Evolutionary conservation across 1,140 invertebrate species (phyloP).

Genomic region (Dysdera silvatica): DNA sequence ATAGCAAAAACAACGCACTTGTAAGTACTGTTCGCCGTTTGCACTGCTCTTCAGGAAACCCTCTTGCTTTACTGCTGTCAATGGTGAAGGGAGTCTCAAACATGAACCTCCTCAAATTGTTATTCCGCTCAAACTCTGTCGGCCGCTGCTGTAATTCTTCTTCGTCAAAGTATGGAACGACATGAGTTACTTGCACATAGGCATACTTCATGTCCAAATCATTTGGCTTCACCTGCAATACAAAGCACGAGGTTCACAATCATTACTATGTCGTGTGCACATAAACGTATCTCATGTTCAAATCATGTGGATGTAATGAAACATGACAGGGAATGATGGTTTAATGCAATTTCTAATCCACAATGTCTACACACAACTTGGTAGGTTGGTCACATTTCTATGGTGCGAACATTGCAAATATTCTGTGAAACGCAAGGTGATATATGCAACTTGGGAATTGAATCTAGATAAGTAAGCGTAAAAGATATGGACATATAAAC

Average conservation of each 20-base stretch:
- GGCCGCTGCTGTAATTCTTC: conserved; percentile 51
- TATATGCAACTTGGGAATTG: too few relatives aligned
- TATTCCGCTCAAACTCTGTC: conserved; percentile 77
- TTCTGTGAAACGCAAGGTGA: too few relatives aligned
- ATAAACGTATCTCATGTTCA: too few relatives aligned
- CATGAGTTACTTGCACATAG: conserved; percentile 85
- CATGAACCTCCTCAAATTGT: conserved; percentile 78
- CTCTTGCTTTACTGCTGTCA: conserved; percentile 60
- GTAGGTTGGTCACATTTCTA: too few relatives aligned
- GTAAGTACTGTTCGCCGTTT: conserved; percentile 76
- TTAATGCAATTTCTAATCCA: too few relatives aligned
- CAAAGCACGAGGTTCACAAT: not conserved
- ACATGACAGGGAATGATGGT: too few relatives aligned
- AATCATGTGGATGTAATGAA: too few relatives aligned
- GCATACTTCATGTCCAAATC: conserved; percentile 73
- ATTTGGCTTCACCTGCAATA: conserved; percentile 60
- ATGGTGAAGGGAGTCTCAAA: conserved; percentile 88
- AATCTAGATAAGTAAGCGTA: too few relatives aligned
- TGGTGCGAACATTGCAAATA: too few relatives aligned
- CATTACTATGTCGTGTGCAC: too few relatives aligned
- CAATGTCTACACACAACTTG: too few relatives aligned
- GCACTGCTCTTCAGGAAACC: conserved; percentile 76
- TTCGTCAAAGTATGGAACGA: conserved; percentile 62
- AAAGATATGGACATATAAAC: too few relatives aligned
- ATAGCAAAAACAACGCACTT: conserved; percentile 48